Base-by-base conservation (phyloP, 2,113 vertebrate genomes). In the Eublepharis macularius region DNA sequence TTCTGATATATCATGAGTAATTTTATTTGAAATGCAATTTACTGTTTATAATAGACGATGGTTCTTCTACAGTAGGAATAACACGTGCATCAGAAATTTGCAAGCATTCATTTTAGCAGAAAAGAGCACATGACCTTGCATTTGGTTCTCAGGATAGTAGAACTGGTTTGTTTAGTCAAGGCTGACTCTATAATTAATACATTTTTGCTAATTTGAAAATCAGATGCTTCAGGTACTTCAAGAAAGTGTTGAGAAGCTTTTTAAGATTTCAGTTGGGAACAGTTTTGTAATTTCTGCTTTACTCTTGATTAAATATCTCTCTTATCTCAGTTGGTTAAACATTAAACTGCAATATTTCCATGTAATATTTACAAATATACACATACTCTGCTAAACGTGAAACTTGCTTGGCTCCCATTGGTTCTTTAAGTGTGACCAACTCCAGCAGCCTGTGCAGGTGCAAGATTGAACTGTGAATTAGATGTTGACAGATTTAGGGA, bases 121-220 rank as follows among this genome's bases (percentile, higher is more conserved):
- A 82, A 86, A 41, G 21, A 1, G 21, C 69, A 74, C 21, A 78
- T 81, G 76, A 82, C 66, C 16, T 68, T 76, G 34, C 10, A 39
- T 81, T 91, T 69, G 79, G 32, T 66, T 84, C 54, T 88, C 82
- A 84, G 86, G 87, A 39, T 11, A 72, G 89, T 57, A 77, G 72
- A 92, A 94, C 90, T 87, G 84, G 86, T 90, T 93, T 90, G 83
- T 92, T 86, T 57, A 90, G 87, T 76, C 45, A 87, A 32, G 69
- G 32, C 5, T 91, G 85, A 68, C 72, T 72, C 84, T 29, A 68
- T 57, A 92, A 87, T 90, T 84, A 54, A 57, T 63, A 63, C 51
- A 77, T 34, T 39, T 39, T 39, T 34, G n/a, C 34, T 60, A 60
- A 77, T 21, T 26, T 83, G 2, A 0, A 76, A 90, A 86, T 90